phyloP scores from a whole-genome alignment of 2,797 vertebrate species.

The Gymnothorax reevesii region DNA sequence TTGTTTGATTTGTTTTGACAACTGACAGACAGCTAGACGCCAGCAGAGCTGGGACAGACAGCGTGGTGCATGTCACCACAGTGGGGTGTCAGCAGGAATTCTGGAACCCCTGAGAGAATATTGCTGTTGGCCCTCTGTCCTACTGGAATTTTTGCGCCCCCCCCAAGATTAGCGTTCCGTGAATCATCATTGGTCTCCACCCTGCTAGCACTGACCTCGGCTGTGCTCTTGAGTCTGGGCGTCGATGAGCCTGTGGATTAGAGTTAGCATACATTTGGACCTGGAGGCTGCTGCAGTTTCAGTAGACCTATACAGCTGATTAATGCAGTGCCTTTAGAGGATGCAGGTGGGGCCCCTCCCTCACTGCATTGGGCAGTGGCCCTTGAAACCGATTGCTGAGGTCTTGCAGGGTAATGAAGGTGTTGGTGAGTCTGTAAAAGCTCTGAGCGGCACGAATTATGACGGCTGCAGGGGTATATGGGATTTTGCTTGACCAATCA shows the following conservation, averaged over 20 bases:
- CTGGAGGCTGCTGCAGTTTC: too few relatives aligned
- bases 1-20: neutral
- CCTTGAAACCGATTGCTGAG: neutral
- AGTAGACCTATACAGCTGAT: neutral
- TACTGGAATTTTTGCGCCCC: too few relatives aligned
- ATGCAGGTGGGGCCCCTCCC: neutral
- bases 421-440: neutral
- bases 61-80: neutral
- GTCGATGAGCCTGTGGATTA: neutral
- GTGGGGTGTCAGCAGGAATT: too few relatives aligned
- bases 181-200: too few relatives aligned
- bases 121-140: too few relatives aligned
- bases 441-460: neutral
- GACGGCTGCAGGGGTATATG: constrained; percentile 34
- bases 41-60: neutral
- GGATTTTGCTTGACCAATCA: constrained; percentile 37
- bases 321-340: neutral
- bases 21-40: neutral
- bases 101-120: too few relatives aligned
- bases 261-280: neutral
- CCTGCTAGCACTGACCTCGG: too few relatives aligned
- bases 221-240: too few relatives aligned
- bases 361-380: neutral
- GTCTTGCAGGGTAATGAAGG: neutral
- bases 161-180: too few relatives aligned